Percentiles rank a stretch among this genome's conserved stretches.
phyloP scores from a whole-genome alignment of 2,113 vertebrate species.

The Takifugu flavidus region DNA sequence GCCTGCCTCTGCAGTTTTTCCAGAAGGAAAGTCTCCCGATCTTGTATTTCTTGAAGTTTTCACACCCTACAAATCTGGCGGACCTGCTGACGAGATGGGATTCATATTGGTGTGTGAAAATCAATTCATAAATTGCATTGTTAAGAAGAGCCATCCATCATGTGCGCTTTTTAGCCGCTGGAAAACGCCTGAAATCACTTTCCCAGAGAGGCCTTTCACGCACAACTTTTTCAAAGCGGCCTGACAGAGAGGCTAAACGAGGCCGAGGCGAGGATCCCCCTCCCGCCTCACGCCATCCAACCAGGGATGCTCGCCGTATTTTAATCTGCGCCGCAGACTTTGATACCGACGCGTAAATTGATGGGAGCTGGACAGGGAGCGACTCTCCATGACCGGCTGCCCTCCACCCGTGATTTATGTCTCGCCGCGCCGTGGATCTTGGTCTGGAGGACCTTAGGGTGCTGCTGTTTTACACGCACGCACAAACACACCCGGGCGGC shows the following conservation, averaged over 20 bases:
- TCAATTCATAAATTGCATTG: conserved; percentile 1
- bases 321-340: conserved; percentile 3
- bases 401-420: conserved; percentile 46
- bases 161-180: not conserved
- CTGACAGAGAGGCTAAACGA: too few species aligned
- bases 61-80: not conserved
- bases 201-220: not conserved
- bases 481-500: too few species aligned
- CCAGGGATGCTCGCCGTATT: too few species aligned
- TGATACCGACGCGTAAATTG: conserved; percentile 23
- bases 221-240: not conserved
- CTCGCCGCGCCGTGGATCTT: conserved; percentile 28
- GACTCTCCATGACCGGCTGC: conserved; percentile 46
- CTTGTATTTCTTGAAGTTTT: not conserved
- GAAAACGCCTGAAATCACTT: not conserved
- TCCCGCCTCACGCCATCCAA: too few species aligned
- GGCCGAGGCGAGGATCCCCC: too few species aligned
- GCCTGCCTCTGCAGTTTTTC: not conserved
- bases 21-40: conserved; percentile 1
- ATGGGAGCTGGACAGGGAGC: conserved; percentile 44
- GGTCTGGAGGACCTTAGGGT: not conserved
- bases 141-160: not conserved
- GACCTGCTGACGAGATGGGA: not conserved
- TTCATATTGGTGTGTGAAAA: not conserved
- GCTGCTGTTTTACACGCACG: too few species aligned